Evolutionary conservation across 2,888 invertebrate genomes (phyloP).

Genomic region (Drosophila mimica): DNA sequence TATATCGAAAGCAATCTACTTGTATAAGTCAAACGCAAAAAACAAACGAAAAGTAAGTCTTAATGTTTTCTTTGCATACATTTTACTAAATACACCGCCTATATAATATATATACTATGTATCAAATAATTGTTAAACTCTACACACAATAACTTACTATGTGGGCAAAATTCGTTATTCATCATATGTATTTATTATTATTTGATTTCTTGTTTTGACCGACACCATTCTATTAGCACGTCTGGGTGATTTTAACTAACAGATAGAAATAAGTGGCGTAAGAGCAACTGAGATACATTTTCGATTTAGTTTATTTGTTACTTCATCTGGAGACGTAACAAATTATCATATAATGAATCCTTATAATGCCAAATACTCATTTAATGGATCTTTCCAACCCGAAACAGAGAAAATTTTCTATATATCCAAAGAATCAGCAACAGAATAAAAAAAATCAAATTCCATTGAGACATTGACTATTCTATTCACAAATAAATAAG

Average conservation of each 20-base stretch:
- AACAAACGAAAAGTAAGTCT: conserved; percentile 76
- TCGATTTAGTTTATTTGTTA: background rate
- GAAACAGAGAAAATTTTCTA: background rate
- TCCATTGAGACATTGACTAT: background rate
- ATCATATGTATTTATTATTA: background rate
- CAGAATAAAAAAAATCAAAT: background rate
- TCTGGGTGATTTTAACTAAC: background rate
- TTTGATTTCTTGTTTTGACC: background rate
- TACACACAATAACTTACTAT: conserved; percentile 12
- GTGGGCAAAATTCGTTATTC: background rate
- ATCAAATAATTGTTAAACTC: conserved; percentile 6
- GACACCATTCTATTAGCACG: background rate
- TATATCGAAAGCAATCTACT: conserved; percentile 53
- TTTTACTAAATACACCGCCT: conserved; percentile 55
- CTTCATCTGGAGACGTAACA: background rate
- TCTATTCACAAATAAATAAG: background rate
- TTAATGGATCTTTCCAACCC: background rate
- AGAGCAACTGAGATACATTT: background rate
- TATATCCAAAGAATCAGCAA: background rate
- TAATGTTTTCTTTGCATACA: conserved; percentile 67
- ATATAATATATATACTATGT: conserved; percentile 20
- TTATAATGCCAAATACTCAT: background rate
- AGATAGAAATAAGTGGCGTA: background rate
- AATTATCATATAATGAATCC: background rate
- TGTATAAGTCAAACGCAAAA: conserved; percentile 73